Percentiles rank a stretch among this genome's conserved stretches.
Conservation (phyloP, 2,888 invertebrate species). For the Melinaea marsaeus region DNA sequence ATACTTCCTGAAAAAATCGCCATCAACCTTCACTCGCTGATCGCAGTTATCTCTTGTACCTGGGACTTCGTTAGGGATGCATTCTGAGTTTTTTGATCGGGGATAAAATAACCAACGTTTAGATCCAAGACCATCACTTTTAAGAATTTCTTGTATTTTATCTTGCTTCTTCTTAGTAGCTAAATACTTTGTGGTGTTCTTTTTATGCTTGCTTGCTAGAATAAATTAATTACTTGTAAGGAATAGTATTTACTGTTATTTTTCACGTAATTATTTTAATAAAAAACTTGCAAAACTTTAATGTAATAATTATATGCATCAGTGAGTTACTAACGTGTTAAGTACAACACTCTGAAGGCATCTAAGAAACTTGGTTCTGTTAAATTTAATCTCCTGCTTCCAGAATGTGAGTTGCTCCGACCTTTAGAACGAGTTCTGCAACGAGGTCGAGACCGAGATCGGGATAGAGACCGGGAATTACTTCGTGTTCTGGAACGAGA, state of each 20-base stretch:
- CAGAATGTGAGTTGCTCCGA: conserved; percentile 39
- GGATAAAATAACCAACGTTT: conserved; percentile 69
- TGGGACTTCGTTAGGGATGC: conserved; percentile 26
- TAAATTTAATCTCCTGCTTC: conserved; percentile 42
- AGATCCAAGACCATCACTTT: conserved; percentile 65
- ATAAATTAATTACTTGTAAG: conserved; percentile 13
- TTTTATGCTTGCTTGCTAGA: conserved; percentile 61
- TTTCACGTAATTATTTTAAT: no score
- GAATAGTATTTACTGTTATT: no score
- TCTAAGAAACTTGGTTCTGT: conserved; percentile 61
- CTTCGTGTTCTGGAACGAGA: conserved; percentile 36
- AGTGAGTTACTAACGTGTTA: conserved; percentile 51
- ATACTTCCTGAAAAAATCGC: conserved; percentile 64
- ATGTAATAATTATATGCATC: no score
- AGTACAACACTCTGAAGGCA: conserved; percentile 64
- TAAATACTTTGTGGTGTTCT: conserved; percentile 57
- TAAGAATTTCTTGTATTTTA: conserved; percentile 60
- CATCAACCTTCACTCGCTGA: conserved; percentile 64
- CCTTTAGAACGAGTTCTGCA: conserved; percentile 36
- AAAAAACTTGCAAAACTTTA: no score
- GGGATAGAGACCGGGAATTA: conserved; percentile 33
- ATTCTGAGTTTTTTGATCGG: conserved; percentile 37
- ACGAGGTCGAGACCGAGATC: conserved; percentile 37
- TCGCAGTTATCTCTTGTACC: conserved; percentile 52
- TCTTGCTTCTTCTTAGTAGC: conserved; percentile 65